Conservation (phyloP, 2,797 vertebrate genomes). For the Chiroxiphia lanceolata region DNA sequence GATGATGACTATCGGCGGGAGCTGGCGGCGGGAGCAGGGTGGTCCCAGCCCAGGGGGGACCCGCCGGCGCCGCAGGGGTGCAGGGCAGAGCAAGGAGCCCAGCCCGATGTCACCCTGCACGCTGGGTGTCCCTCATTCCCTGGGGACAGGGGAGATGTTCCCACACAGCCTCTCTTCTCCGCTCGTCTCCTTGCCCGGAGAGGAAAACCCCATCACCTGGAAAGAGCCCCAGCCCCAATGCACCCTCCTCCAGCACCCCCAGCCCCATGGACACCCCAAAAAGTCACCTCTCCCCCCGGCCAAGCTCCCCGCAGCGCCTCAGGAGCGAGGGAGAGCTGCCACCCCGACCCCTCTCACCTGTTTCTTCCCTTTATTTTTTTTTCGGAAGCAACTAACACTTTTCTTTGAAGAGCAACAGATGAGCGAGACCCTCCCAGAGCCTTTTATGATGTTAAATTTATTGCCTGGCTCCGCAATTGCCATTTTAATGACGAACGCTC, state of each 20-base stretch:
- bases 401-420: conserved; percentile 58
- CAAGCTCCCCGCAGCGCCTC: not conserved
- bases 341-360: conserved; percentile 8
- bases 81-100: not conserved
- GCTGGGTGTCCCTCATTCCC: not conserved
- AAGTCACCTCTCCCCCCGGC: not conserved
- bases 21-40: not conserved
- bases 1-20: not conserved
- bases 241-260: not conserved
- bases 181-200: not conserved
- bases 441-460: conserved; percentile 62
- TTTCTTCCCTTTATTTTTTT: not conserved
- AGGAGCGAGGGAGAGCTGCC: not conserved
- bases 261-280: not conserved
- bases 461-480: conserved; percentile 40
- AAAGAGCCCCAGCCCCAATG: not conserved
- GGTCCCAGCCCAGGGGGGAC: not conserved
- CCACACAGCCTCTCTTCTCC: not conserved
- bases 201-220: not conserved
- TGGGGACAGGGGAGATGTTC: not conserved
- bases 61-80: not conserved
- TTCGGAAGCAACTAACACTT: conserved; percentile 5
- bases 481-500: conserved; percentile 43
- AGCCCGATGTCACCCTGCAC: not conserved
- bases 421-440: conserved; percentile 31